phyloP scores from a whole-genome alignment of 2,113 vertebrate species.

The Passer domesticus region DNA sequence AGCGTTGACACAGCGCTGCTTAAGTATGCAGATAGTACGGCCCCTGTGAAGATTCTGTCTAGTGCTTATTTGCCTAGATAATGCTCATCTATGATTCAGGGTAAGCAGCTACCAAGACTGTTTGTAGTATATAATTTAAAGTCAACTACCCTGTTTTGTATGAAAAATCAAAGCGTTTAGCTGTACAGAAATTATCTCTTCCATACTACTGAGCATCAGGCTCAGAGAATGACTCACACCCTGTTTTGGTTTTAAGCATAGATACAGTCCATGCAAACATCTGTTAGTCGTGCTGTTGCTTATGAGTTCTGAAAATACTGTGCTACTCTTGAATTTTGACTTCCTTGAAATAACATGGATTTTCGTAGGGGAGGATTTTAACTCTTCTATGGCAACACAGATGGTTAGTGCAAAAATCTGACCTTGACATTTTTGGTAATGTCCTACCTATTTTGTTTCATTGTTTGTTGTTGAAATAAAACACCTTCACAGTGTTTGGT shows the following conservation, averaged over 20 bases:
- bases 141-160: not conserved
- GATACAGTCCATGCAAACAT: not conserved
- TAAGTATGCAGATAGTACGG: not conserved
- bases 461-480: not conserved
- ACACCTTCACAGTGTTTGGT: not conserved
- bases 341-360: not conserved
- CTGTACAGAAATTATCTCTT: not conserved
- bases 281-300: not conserved
- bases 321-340: not conserved
- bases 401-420: not conserved
- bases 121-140: not conserved
- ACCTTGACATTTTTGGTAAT: not conserved
- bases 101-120: not conserved
- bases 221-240: not conserved
- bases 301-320: not conserved
- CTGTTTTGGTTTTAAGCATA: not conserved
- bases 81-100: not conserved
- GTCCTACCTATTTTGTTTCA: not conserved
- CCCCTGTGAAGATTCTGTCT: not conserved
- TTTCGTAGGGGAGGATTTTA: not conserved
- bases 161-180: not conserved
- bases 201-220: fast-evolving
- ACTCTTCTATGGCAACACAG: not conserved
- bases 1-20: not conserved
- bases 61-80: not conserved